These are phyloP conservation scores for Bagarius yarrelli DNA, from an alignment of 2,113 vertebrate species.

Conservation along the genomic window DNA sequence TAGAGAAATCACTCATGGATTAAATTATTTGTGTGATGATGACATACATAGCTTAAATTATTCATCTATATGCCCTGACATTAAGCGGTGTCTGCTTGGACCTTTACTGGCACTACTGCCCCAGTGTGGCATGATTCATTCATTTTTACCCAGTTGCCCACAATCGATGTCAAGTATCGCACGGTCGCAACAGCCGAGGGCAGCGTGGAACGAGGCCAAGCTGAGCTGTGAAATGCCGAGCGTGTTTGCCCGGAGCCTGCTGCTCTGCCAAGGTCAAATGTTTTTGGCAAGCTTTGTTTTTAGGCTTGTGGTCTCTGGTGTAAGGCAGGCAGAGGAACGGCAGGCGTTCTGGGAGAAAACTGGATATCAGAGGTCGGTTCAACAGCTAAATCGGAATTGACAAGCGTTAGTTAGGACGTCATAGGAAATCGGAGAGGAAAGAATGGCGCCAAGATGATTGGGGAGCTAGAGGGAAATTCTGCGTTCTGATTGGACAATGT, in stretches of 20 bases:
- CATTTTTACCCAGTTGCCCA: constrained; percentile 63
- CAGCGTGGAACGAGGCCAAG: constrained; percentile 60
- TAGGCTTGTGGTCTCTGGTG: constrained; percentile 40
- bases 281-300: constrained; percentile 62
- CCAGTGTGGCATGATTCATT: constrained; percentile 59
- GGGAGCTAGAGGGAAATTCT: not conserved
- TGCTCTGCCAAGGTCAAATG: constrained; percentile 70
- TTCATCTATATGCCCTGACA: constrained; percentile 33
- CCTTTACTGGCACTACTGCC: constrained; percentile 59
- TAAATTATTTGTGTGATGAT: not conserved
- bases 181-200: constrained; percentile 49
- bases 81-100: constrained; percentile 49
- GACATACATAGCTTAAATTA: constrained; percentile 31
- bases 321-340: constrained; percentile 2
- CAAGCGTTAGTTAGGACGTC: not conserved
- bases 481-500: not conserved
- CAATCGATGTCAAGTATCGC: constrained; percentile 62
- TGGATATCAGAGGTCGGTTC: constrained; percentile 14
- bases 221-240: constrained; percentile 43
- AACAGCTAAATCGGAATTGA: constrained; percentile 22
- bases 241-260: constrained; percentile 48
- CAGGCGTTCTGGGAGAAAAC: constrained; percentile 20
- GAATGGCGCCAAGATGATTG: not conserved
- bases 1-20: not conserved
- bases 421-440: not conserved